These are phyloP conservation scores for Timema podura DNA, from an alignment of 2,888 invertebrate genomes.

Conservation along the genomic window DNA sequence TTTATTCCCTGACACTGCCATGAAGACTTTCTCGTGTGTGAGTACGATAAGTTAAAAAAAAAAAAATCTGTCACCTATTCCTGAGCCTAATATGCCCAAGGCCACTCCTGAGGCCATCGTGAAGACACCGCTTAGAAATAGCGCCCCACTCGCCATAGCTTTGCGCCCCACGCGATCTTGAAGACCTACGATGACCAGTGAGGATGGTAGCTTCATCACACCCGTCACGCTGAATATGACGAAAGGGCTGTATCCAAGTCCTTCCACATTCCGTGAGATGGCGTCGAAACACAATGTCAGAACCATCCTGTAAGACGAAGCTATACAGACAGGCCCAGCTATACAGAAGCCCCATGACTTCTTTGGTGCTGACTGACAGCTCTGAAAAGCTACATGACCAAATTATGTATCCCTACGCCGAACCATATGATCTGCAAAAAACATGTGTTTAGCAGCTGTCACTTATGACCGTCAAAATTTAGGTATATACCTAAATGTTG, in stretches of 20 bases:
- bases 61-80: constrained; percentile 31
- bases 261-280: constrained; percentile 55
- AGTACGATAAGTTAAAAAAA: no score
- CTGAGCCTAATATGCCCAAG: constrained; percentile 37
- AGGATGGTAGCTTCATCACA: constrained; percentile 53
- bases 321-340: no score
- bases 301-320: constrained; percentile 49
- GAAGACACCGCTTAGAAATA: constrained; percentile 51
- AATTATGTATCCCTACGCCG: no score
- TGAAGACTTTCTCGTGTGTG: no score
- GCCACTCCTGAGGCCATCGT: constrained; percentile 48
- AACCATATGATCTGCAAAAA: no score
- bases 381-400: no score
- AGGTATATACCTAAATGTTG: no score
- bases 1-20: no score
- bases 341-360: no score
- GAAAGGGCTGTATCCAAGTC: constrained; percentile 53
- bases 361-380: no score
- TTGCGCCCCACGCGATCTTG: constrained; percentile 50
- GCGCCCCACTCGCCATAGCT: constrained; percentile 51
- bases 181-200: constrained; percentile 46
- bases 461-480: no score
- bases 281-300: constrained; percentile 57
- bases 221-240: constrained; percentile 53
- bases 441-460: no score